Conservation (phyloP, 2,888 invertebrate genomes). For the Digitonthophagus gazella region DNA sequence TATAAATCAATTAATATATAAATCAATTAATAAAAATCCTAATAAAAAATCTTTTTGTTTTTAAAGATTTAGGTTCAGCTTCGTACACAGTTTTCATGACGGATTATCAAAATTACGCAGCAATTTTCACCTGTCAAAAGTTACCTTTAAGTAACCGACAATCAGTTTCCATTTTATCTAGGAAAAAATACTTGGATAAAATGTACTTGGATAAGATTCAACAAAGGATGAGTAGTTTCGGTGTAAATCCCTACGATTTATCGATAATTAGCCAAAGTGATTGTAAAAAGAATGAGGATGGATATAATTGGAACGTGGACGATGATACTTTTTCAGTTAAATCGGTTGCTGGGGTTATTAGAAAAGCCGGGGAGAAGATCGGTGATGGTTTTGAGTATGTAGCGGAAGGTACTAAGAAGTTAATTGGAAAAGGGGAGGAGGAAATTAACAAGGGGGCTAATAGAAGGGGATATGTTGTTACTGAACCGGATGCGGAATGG, state of each 20-base stretch:
- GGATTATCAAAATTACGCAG: slow-evolving; percentile 73
- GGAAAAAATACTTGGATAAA: slow-evolving; percentile 69
- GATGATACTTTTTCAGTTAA: slow-evolving; percentile 74
- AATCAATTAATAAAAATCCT: neutral
- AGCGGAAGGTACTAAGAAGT: slow-evolving; percentile 66
- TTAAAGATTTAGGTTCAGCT: slow-evolving; percentile 70
- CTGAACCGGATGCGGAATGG: slow-evolving; percentile 59
- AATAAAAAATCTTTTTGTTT: slow-evolving; percentile 23
- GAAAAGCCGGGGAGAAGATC: slow-evolving; percentile 69
- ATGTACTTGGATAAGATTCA: slow-evolving; percentile 70
- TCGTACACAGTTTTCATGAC: slow-evolving; percentile 72
- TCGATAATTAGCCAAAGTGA: slow-evolving; percentile 70
- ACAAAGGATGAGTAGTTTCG: slow-evolving; percentile 59
- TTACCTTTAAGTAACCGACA: slow-evolving; percentile 72
- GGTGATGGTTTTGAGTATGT: slow-evolving; percentile 68
- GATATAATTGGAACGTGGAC: slow-evolving; percentile 69
- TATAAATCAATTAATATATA: neutral
- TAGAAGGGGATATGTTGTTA: slow-evolving; percentile 49
- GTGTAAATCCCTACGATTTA: slow-evolving; percentile 75
- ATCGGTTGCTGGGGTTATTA: slow-evolving; percentile 68
- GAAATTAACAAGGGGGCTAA: slow-evolving; percentile 29
- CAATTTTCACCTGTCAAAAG: slow-evolving; percentile 77
- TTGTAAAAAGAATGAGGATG: slow-evolving; percentile 61
- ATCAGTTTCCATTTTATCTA: slow-evolving; percentile 78
- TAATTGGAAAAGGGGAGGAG: slow-evolving; percentile 58